Conservation (phyloP, 1,140 invertebrate species). For the Trachymyrmex septentrionalis region DNA sequence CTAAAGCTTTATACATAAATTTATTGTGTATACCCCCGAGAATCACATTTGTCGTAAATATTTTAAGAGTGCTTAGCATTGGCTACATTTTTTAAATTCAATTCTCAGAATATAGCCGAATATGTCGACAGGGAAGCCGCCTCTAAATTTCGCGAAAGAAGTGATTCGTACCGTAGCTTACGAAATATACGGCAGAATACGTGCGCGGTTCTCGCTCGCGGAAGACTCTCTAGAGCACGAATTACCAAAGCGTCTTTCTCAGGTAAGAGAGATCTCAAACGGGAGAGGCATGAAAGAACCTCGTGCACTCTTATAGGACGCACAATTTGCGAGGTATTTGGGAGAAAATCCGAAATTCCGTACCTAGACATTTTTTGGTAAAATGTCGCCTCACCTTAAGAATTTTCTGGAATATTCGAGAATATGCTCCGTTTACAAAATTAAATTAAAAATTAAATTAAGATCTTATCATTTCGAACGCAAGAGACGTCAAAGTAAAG, state of each 20-base stretch:
- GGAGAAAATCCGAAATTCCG: not conserved
- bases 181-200: not conserved
- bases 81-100: conserved; percentile 83
- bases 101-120: conserved; percentile 75
- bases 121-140: conserved; percentile 44
- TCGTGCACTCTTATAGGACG: not conserved
- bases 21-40: not conserved
- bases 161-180: conserved; percentile 36
- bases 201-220: conserved; percentile 35
- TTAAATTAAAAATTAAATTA: not conserved
- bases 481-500: not conserved
- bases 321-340: conserved; percentile 25
- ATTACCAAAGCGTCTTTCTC: conserved; percentile 23
- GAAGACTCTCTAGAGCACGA: conserved; percentile 28
- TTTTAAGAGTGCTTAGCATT: conserved; percentile 80
- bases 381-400: not conserved
- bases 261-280: conserved; percentile 11
- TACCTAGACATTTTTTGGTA: conserved; percentile 1
- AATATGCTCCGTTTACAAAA: not conserved
- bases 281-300: conserved; percentile 25
- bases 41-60: conserved; percentile 77
- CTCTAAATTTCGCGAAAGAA: conserved; percentile 15
- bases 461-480: not conserved
- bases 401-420: not conserved
- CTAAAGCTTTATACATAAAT: not conserved